phyloP scores from a whole-genome alignment of 1,140 invertebrate species.

The Brachionus plicatilis region DNA sequence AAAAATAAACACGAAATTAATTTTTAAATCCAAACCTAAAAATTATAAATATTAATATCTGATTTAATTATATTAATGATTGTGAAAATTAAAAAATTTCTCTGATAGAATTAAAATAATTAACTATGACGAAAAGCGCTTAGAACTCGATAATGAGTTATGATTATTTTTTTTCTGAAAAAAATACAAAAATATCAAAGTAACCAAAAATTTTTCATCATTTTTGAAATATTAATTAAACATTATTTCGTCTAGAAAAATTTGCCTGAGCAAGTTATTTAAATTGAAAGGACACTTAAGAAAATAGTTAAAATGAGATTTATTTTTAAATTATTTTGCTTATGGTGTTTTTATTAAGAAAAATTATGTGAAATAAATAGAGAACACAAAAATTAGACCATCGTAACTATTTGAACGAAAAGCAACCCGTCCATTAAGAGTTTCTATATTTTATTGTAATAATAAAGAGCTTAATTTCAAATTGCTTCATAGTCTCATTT shows the following conservation, averaged over 20 bases:
- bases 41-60: too few relatives aligned
- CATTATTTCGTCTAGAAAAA: background rate
- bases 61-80: too few relatives aligned
- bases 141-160: too few relatives aligned
- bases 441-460: background rate
- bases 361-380: background rate
- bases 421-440: background rate
- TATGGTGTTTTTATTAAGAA: background rate
- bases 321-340: background rate
- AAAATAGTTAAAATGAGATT: background rate
- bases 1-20: background rate
- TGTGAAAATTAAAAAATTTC: too few relatives aligned
- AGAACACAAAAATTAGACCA: background rate
- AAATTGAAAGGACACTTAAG: background rate
- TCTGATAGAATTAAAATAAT: too few relatives aligned
- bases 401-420: background rate
- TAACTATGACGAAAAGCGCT: too few relatives aligned
- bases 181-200: background rate
- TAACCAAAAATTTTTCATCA: background rate
- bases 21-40: too few relatives aligned
- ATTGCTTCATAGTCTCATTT: background rate
- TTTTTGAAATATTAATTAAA: background rate
- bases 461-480: background rate
- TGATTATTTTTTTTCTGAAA: too few relatives aligned
- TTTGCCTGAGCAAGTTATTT: background rate